Conservation (phyloP, 2,113 vertebrate species). For the Onychostruthus taczanowskii region DNA sequence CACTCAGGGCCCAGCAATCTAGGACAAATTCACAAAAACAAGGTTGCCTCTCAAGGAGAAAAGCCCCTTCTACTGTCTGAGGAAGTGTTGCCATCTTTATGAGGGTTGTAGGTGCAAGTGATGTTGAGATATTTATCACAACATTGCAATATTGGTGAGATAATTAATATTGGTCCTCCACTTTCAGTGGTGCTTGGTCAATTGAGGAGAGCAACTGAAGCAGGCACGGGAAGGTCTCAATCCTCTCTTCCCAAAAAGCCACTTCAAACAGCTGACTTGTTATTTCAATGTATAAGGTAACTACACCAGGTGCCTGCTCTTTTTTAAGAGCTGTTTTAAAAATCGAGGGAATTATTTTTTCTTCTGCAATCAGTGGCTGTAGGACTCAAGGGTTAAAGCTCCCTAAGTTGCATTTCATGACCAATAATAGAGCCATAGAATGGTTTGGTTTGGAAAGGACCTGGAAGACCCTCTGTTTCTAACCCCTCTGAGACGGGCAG, state of each 20-base stretch:
- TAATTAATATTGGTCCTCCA: background rate
- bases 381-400: background rate
- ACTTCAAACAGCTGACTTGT: background rate
- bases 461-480: background rate
- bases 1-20: background rate
- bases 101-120: background rate
- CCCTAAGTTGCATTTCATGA: background rate
- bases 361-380: background rate
- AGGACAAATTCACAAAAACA: background rate
- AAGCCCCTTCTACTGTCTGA: background rate
- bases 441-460: background rate
- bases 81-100: background rate
- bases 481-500: background rate
- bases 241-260: background rate
- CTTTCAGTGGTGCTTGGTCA: background rate
- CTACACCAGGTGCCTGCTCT: too few relatives aligned
- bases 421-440: background rate
- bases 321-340: background rate
- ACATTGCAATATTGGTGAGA: background rate
- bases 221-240: accelerated
- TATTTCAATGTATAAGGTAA: background rate
- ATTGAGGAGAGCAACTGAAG: background rate
- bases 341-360: background rate
- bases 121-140: accelerated
- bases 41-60: background rate